Evolutionary conservation across 2,888 invertebrate genomes (phyloP).

Genomic region (Agonum fuliginosum): DNA sequence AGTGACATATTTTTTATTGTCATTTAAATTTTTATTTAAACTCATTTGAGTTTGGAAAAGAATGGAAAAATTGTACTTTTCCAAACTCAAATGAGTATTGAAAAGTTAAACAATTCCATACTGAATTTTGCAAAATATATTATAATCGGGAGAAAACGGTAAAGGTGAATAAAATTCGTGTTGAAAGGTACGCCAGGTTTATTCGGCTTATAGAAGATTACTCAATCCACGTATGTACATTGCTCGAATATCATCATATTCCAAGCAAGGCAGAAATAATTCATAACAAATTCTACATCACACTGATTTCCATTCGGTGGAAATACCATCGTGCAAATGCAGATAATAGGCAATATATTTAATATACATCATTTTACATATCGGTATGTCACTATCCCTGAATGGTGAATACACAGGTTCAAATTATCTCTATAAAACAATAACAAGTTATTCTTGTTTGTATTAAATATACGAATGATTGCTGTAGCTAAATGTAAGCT

Average conservation of each 20-base stretch:
- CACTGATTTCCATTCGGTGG: slow-evolving; percentile 2
- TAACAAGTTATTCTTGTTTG: background rate
- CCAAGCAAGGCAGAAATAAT: slow-evolving; percentile 56
- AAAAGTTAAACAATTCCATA: too few species aligned
- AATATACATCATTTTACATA: slow-evolving; percentile 33
- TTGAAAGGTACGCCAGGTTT: slow-evolving; percentile 31
- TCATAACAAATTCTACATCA: slow-evolving; percentile 56
- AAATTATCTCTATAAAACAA: slow-evolving; percentile 10
- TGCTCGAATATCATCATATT: slow-evolving; percentile 57
- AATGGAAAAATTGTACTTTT: too few species aligned
- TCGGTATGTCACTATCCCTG: slow-evolving; percentile 48
- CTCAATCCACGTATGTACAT: slow-evolving; percentile 55
- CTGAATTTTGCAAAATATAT: too few species aligned
- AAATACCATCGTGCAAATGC: slow-evolving; percentile 40
- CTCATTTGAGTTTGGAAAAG: too few species aligned
- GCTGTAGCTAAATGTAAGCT: slow-evolving; percentile 39
- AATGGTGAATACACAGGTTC: slow-evolving; percentile 42
- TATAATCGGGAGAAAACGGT: background rate
- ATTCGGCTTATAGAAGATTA: slow-evolving; percentile 56
- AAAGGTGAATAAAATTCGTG: background rate
- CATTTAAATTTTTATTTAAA: too few species aligned
- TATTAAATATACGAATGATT: slow-evolving; percentile 38
- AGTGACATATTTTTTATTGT: too few species aligned
- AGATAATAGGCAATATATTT: slow-evolving; percentile 59
- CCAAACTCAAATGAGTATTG: too few species aligned